phyloP scores from a whole-genome alignment of 2,113 vertebrate genomes.

The Monopterus albus region DNA sequence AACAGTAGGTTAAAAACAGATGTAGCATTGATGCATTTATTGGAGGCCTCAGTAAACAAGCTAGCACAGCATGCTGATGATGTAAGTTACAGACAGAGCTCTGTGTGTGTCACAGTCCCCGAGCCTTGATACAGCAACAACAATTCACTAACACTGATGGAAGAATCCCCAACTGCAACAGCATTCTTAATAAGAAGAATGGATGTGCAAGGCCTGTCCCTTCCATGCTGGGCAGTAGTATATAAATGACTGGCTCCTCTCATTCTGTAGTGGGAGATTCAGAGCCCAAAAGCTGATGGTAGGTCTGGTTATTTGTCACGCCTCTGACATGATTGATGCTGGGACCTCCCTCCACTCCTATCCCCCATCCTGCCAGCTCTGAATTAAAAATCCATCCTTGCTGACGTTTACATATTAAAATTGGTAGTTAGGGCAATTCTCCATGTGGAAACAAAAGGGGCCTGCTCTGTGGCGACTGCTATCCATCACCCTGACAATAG shows the following conservation, averaged over 20 bases:
- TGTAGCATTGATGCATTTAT: neutral
- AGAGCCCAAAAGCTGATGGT: constrained; percentile 56
- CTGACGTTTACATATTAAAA: constrained; percentile 80
- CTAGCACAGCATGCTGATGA: constrained; percentile 5
- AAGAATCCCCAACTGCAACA: constrained; percentile 7
- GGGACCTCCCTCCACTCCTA: constrained; percentile 54
- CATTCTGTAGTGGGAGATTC: constrained; percentile 47
- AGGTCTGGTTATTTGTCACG: constrained; percentile 73
- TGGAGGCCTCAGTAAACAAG: constrained; percentile 27
- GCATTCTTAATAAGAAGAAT: constrained; percentile 34
- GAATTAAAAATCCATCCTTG: constrained; percentile 76
- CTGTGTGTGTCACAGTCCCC: too few relatives aligned
- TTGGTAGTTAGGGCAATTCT: constrained; percentile 68
- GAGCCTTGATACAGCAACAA: too few relatives aligned
- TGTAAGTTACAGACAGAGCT: constrained; percentile 23
- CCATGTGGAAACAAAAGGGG: constrained; percentile 67
- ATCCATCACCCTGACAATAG: constrained; percentile 68
- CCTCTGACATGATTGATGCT: constrained; percentile 72
- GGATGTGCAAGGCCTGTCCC: constrained; percentile 13
- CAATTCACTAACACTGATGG: constrained; percentile 18
- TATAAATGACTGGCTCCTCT: constrained; percentile 54
- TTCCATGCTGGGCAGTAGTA: constrained; percentile 13
- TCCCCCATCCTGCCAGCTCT: constrained; percentile 65
- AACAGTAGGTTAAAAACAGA: constrained; percentile 14
- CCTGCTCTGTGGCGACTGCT: constrained; percentile 35